A percentile compares a stretch with the other conserved stretches of the same genome.
Evolutionary conservation across 2,888 invertebrate species (phyloP).

Genomic region (Diarsia mendica): DNA sequence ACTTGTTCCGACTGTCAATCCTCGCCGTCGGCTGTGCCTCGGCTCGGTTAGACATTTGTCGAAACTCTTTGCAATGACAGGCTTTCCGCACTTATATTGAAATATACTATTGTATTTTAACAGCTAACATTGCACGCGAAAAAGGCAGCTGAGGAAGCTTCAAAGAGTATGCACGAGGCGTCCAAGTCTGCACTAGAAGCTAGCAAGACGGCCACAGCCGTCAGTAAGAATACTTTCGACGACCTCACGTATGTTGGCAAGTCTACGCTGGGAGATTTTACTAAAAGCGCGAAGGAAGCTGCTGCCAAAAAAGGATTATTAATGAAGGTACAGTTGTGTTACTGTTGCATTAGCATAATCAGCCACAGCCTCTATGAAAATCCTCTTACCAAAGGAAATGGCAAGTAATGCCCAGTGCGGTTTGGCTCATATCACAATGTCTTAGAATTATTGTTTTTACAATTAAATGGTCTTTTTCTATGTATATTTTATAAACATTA

Average conservation of each 20-base stretch:
- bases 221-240: constrained; percentile 96
- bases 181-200: constrained; percentile 96
- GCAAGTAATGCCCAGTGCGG: not conserved
- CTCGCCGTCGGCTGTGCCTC: no score
- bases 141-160: constrained; percentile 95
- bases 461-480: not conserved
- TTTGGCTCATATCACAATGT: not conserved
- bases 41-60: no score
- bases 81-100: no score
- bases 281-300: constrained; percentile 97
- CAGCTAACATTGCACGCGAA: constrained; percentile 96
- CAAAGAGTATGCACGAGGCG: constrained; percentile 95
- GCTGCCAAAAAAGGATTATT: constrained; percentile 96
- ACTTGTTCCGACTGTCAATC: no score
- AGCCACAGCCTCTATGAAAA: not conserved
- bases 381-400: not conserved
- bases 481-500: not conserved
- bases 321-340: constrained; percentile 89
- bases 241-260: constrained; percentile 97
- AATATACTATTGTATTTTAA: constrained; percentile 43
- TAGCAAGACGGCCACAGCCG: constrained; percentile 96
- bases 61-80: no score
- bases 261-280: constrained; percentile 96
- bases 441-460: not conserved
- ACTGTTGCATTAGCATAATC: not conserved